These are phyloP conservation scores for Melipona quadrifasciata DNA, from an alignment of 1,140 invertebrate species.

Conservation along the genomic window DNA sequence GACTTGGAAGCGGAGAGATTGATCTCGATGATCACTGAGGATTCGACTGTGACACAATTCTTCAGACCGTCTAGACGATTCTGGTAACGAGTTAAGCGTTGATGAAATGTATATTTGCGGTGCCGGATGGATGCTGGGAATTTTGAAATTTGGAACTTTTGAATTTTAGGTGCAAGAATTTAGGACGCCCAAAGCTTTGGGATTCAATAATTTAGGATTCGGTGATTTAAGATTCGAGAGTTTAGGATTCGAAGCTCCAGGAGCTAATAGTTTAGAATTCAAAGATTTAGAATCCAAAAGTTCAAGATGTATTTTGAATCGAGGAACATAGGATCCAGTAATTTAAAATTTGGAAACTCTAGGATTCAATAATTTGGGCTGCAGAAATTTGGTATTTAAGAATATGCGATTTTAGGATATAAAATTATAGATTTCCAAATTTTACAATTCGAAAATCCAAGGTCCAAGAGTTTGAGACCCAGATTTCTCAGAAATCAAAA, in stretches of 20 bases:
- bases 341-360: not conserved
- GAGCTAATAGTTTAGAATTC: not conserved
- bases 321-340: not conserved
- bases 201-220: no score
- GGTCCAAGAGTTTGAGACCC: not conserved
- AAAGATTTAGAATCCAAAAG: not conserved
- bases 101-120: not conserved
- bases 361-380: not conserved
- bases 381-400: not conserved
- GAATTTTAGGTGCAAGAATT: not conserved
- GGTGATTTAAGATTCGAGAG: no score
- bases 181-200: not conserved
- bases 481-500: not conserved
- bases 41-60: not conserved
- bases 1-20: no score
- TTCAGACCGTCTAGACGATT: not conserved
- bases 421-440: no score
- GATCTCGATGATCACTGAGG: not conserved
- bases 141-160: not conserved
- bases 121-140: no score
- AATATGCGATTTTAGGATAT: no score
- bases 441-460: not conserved
- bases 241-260: no score
- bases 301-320: not conserved
- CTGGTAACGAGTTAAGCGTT: no score